Evolutionary conservation across 2,888 invertebrate genomes (phyloP).

Genomic region (Acholoe squamosa): DNA sequence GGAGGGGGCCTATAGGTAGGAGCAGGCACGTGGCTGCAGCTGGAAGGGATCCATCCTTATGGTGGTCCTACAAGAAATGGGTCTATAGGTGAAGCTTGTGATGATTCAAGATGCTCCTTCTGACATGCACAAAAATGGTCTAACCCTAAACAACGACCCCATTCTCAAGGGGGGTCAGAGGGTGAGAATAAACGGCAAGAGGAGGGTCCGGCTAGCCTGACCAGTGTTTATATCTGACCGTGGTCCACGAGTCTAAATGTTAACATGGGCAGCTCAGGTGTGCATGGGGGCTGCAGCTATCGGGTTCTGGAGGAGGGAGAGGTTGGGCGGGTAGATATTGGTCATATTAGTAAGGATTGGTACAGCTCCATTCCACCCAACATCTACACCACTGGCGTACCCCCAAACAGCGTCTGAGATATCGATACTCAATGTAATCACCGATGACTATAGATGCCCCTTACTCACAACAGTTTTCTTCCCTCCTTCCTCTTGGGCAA

Average conservation of each 20-base stretch:
- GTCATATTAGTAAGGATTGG: not conserved
- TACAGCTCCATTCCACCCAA: no score
- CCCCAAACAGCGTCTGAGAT: no score
- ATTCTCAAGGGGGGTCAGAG: slow-evolving; percentile 26
- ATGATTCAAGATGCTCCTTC: not conserved
- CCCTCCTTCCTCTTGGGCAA: no score
- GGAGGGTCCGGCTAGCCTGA: slow-evolving; percentile 27
- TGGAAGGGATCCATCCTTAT: no score
- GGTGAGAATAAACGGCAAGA: slow-evolving; percentile 46
- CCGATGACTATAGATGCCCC: no score
- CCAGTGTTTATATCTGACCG: slow-evolving; percentile 52
- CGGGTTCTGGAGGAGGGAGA: slow-evolving; percentile 13
- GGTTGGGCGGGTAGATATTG: not conserved
- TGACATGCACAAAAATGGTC: slow-evolving; percentile 30
- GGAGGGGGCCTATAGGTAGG: no score
- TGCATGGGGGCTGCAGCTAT: not conserved
- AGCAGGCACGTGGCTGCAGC: no score
- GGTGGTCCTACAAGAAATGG: not conserved
- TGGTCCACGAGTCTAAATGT: slow-evolving; percentile 35
- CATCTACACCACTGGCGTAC: no score
- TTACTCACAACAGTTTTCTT: no score
- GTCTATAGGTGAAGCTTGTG: slow-evolving; percentile 25
- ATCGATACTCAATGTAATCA: no score
- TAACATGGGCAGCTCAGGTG: slow-evolving; percentile 36
- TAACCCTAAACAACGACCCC: slow-evolving; percentile 41